Percentiles rank a stretch among this genome's conserved stretches.
Conservation (phyloP, 2,888 invertebrate species). For the Mesorhabditis sp. region DNA sequence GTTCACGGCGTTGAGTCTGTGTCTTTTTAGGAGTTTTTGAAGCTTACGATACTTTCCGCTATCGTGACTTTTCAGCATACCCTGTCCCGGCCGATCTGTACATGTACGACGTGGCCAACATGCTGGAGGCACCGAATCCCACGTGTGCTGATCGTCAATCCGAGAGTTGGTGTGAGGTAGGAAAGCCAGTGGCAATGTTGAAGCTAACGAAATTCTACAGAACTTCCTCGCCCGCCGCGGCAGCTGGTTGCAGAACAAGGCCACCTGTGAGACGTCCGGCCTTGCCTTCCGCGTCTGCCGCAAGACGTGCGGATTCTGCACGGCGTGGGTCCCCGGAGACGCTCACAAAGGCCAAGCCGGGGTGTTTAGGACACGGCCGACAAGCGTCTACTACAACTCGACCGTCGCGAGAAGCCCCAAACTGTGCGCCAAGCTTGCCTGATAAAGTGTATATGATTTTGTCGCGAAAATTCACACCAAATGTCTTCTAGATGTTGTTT, state of each 20-base stretch:
- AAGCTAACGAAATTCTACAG: background rate
- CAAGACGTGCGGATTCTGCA: slow-evolving; percentile 47
- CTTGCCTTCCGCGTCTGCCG: slow-evolving; percentile 47
- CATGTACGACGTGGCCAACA: slow-evolving; percentile 37
- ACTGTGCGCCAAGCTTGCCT: slow-evolving; percentile 23
- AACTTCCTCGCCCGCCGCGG: slow-evolving; percentile 31
- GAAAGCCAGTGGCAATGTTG: background rate
- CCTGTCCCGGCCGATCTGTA: slow-evolving; percentile 38
- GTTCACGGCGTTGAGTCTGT: slow-evolving; percentile 30
- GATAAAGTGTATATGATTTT: background rate
- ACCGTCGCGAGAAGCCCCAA: slow-evolving; percentile 36
- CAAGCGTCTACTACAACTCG: slow-evolving; percentile 39
- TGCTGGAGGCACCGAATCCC: slow-evolving; percentile 32
- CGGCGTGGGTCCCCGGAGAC: slow-evolving; percentile 14
- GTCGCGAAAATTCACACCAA: too few species aligned
- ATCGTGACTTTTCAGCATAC: slow-evolving; percentile 17
- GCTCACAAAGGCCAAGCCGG: slow-evolving; percentile 2
- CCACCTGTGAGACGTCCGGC: slow-evolving; percentile 42
- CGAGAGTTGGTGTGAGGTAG: slow-evolving; percentile 1
- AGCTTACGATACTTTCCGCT: background rate
- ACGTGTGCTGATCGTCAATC: background rate
- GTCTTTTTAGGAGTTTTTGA: background rate
- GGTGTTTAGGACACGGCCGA: slow-evolving; percentile 27
- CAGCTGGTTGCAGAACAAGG: slow-evolving; percentile 31
- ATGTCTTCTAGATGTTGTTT: too few species aligned